phyloP scores from a whole-genome alignment of 1,140 invertebrate genomes.

The Notospermus geniculatus region DNA sequence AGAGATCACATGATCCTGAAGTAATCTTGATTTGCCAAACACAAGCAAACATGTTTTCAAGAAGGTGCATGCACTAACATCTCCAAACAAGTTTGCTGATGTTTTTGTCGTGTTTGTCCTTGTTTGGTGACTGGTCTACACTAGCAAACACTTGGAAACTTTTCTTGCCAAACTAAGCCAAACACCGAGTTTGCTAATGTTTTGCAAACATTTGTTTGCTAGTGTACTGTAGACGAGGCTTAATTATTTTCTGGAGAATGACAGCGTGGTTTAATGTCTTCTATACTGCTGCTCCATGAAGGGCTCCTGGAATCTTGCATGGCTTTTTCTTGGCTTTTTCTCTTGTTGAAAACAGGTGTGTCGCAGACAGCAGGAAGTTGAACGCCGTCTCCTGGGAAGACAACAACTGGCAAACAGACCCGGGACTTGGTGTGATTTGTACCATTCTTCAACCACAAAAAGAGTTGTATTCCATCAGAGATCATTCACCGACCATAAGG shows the following conservation, averaged over 20 bases:
- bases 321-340: neutral
- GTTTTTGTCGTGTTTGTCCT: no score
- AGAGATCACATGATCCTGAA: no score
- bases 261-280: conserved; percentile 21
- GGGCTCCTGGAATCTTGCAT: conserved; percentile 14
- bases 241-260: conserved; percentile 17
- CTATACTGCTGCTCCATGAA: conserved; percentile 25
- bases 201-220: no score
- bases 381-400: conserved; percentile 27
- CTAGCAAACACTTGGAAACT: no score
- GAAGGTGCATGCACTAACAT: no score
- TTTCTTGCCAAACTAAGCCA: no score
- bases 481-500: conserved; percentile 1
- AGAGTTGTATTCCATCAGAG: conserved; percentile 23
- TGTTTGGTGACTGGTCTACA: no score
- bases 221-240: no score
- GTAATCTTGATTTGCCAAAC: no score
- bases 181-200: no score
- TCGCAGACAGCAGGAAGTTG: conserved; percentile 28
- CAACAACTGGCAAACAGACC: conserved; percentile 27
- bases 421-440: conserved; percentile 15
- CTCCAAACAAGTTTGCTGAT: no score
- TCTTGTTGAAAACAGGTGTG: conserved; percentile 19
- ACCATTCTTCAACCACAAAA: conserved; percentile 14
- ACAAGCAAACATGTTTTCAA: no score